phyloP scores from a whole-genome alignment of 2,113 vertebrate genomes.

The Grantiella picta region DNA sequence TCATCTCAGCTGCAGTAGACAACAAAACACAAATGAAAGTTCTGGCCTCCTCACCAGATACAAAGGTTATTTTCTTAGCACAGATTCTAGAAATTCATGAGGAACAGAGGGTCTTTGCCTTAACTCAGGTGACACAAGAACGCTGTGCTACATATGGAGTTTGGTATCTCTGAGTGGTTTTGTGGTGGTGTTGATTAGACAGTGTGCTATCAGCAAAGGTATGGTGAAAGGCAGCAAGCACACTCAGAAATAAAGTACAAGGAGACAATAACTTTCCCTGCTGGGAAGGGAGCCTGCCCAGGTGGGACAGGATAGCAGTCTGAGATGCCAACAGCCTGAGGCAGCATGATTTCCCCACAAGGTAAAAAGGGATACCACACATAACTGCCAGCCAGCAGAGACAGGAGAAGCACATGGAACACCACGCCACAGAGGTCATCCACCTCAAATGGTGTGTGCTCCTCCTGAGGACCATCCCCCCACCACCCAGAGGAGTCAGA shows the following conservation, averaged over 20 bases:
- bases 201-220: background rate
- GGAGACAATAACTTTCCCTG: background rate
- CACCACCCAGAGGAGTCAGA: background rate
- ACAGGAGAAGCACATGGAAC: background rate
- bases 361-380: background rate
- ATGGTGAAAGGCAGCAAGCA: background rate
- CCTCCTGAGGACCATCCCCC: background rate
- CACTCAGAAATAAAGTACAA: background rate
- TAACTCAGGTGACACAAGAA: background rate
- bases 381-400: background rate
- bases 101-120: background rate
- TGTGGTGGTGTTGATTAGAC: background rate
- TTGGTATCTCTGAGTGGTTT: background rate
- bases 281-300: background rate
- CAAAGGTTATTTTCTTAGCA: background rate
- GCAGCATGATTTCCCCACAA: rapidly evolving
- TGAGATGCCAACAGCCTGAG: background rate
- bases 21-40: background rate
- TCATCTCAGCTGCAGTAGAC: background rate
- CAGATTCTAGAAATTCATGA: background rate
- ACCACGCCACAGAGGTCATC: background rate
- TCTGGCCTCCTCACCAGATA: background rate
- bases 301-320: background rate
- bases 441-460: background rate
- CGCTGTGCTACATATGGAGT: background rate